These are phyloP conservation scores for Rotaria macrura DNA, from an alignment of 2,888 invertebrate genomes.

Conservation along the genomic window DNA sequence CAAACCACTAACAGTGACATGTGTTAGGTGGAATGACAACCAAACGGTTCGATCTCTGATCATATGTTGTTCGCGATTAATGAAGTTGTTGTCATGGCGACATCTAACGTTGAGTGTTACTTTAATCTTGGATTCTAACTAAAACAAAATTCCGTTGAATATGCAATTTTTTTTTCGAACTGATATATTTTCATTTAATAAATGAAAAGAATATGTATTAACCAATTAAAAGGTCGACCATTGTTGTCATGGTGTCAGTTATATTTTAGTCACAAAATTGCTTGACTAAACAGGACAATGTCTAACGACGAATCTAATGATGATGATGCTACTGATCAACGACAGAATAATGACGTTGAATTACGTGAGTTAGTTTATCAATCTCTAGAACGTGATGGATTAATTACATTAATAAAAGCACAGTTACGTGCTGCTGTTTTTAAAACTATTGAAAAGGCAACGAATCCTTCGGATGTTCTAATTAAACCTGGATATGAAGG, in stretches of 20 bases:
- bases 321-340: not conserved
- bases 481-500: not conserved
- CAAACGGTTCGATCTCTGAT: not conserved
- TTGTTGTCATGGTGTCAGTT: not conserved
- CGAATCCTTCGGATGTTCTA: not conserved
- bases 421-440: conserved; percentile 29
- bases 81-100: not conserved
- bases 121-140: no score
- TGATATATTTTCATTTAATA: not conserved
- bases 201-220: not conserved
- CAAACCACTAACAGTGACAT: not conserved
- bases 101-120: not conserved
- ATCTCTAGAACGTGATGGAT: conserved; percentile 27
- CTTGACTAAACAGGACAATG: not conserved
- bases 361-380: conserved; percentile 30
- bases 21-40: not conserved
- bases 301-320: no score
- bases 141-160: no score
- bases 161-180: no score
- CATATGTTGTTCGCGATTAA: not conserved
- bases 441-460: conserved; percentile 25
- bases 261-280: not conserved
- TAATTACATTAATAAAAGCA: conserved; percentile 28
- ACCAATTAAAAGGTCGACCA: not conserved
- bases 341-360: conserved; percentile 25